Conservation (phyloP, 2,888 invertebrate species). For the Mesochorus sp. region DNA sequence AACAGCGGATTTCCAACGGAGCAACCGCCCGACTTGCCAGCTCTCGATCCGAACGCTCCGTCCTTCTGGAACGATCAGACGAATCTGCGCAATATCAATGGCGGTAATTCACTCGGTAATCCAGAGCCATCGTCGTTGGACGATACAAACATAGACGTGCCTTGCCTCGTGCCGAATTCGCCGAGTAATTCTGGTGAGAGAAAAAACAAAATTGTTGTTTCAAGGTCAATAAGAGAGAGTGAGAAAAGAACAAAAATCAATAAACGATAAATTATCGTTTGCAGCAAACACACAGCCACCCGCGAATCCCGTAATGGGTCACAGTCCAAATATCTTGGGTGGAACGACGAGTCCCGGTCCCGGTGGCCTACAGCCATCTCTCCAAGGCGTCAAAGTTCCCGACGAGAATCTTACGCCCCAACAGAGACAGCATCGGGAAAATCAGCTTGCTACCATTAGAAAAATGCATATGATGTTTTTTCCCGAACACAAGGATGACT, state of each 20-base stretch:
- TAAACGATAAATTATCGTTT: background rate
- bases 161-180: conserved; percentile 81
- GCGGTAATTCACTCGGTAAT: conserved; percentile 79
- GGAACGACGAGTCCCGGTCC: conserved; percentile 84
- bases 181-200: conserved; percentile 79
- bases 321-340: conserved; percentile 79
- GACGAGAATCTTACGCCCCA: conserved; percentile 98
- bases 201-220: background rate
- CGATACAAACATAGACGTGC: conserved; percentile 81
- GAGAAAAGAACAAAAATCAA: background rate
- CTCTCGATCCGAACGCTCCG: conserved; percentile 78
- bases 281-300: conserved; percentile 78
- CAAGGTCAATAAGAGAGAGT: background rate
- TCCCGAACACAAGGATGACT: conserved; percentile 87
- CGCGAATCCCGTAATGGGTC: conserved; percentile 78
- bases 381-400: conserved; percentile 93
- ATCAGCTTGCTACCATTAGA: conserved; percentile 93
- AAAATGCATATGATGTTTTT: conserved; percentile 97
- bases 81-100: conserved; percentile 79
- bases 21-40: conserved; percentile 79
- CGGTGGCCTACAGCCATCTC: conserved; percentile 84
- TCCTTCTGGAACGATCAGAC: conserved; percentile 80
- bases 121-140: conserved; percentile 80
- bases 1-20: conserved; percentile 78
- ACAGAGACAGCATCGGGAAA: conserved; percentile 96